phyloP scores from a whole-genome alignment of 2,888 invertebrate genomes.

The Thereva nobilitata region DNA sequence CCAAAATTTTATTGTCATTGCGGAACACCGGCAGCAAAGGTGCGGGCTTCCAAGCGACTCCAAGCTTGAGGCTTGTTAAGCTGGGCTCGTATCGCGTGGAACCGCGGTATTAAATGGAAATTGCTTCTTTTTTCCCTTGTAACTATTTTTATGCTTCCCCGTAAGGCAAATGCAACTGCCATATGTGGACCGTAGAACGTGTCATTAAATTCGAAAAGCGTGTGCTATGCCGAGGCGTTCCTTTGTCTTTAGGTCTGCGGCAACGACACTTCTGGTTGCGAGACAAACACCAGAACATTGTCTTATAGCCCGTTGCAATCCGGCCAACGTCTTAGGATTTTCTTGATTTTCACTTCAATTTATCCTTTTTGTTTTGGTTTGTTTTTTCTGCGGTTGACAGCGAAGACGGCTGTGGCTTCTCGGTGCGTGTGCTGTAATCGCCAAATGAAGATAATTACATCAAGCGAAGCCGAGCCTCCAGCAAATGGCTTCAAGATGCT shows the following conservation, averaged over 20 bases:
- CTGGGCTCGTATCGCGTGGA: no score
- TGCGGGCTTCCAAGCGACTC: no score
- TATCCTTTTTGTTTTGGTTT: neutral
- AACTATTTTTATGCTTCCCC: no score
- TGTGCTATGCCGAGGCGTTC: slow-evolving; percentile 7
- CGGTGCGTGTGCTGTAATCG: slow-evolving; percentile 20
- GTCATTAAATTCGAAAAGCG: slow-evolving; percentile 28
- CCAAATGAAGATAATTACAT: slow-evolving; percentile 30
- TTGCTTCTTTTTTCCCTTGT: no score
- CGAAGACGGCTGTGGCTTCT: slow-evolving; percentile 6
- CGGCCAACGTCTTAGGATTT: slow-evolving; percentile 3
- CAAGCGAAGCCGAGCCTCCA: slow-evolving; percentile 13
- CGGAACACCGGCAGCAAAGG: no score
- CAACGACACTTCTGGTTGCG: slow-evolving; percentile 1
- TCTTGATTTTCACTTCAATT: slow-evolving; percentile 14
- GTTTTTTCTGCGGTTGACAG: slow-evolving; percentile 25
- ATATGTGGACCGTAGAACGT: neutral
- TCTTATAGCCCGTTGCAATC: no score
- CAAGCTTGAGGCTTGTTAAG: no score
- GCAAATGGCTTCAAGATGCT: slow-evolving; percentile 5
- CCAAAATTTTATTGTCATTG: no score
- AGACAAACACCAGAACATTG: no score
- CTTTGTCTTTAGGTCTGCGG: slow-evolving; percentile 15
- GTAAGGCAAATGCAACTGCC: no score
- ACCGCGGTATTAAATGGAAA: no score